phyloP scores from a whole-genome alignment of 2,888 invertebrate species.

The Xylota segnis region DNA sequence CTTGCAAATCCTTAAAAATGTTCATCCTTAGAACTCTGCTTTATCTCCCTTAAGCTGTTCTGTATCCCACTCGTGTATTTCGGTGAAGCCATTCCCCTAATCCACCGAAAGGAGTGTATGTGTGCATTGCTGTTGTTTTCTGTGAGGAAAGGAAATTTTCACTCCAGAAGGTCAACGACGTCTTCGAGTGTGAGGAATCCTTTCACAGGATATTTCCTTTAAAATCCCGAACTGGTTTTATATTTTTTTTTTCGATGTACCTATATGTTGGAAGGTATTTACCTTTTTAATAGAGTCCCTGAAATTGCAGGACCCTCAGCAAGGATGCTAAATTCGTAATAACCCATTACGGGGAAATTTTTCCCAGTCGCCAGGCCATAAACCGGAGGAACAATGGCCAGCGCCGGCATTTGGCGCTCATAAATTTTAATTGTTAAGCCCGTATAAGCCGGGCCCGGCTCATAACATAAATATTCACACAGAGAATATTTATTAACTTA shows the following conservation, averaged over 20 bases:
- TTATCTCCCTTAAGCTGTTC: conserved; percentile 65
- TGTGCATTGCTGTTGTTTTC: conserved; percentile 19
- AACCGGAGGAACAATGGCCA: conserved; percentile 17
- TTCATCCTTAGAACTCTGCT: conserved; percentile 45
- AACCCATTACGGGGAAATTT: conserved; percentile 19
- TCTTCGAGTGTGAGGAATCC: conserved; percentile 8
- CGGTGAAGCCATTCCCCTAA: conserved; percentile 60
- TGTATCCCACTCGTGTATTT: conserved; percentile 63
- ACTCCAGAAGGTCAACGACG: conserved; percentile 5
- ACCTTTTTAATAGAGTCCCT: conserved; percentile 18
- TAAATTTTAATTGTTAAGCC: conserved; percentile 54
- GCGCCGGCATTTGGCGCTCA: conserved; percentile 32
- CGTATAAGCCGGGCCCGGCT: conserved; percentile 18
- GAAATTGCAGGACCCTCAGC: neutral
- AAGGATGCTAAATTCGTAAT: conserved; percentile 26
- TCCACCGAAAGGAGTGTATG: conserved; percentile 55
- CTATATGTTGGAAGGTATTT: conserved; percentile 3
- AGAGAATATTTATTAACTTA: conserved; percentile 27
- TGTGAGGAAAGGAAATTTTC: conserved; percentile 9
- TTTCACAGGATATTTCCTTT: too few species aligned
- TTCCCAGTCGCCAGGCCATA: conserved; percentile 9
- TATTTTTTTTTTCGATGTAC: too few species aligned
- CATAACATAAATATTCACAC: conserved; percentile 4
- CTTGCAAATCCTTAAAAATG: conserved; percentile 45
- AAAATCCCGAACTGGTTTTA: too few species aligned